Evolutionary conservation across 2,888 invertebrate genomes (phyloP).

Genomic region (Polydesmus complanatus): DNA sequence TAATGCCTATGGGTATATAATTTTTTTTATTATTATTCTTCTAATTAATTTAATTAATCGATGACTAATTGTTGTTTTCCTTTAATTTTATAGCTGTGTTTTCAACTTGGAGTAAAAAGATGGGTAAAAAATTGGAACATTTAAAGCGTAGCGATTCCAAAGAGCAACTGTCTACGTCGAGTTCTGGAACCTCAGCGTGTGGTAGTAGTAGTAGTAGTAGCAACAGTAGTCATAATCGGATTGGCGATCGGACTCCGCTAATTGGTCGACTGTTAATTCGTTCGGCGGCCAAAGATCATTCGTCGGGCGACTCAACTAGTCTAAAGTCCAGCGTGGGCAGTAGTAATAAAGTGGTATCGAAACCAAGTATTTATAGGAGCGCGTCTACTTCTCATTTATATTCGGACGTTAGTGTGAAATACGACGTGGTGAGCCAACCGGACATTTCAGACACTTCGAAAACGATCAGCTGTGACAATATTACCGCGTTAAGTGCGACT

Average conservation of each 20-base stretch:
- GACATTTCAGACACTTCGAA: constrained; percentile 36
- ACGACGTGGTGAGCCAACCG: background rate
- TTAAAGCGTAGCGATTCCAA: constrained; percentile 51
- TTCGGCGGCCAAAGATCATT: background rate
- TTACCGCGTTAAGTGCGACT: constrained; percentile 36
- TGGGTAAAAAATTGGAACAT: constrained; percentile 62
- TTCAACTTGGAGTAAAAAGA: constrained; percentile 60
- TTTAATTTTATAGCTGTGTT: constrained; percentile 44
- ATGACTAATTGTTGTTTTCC: too few species aligned
- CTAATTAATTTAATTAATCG: too few species aligned
- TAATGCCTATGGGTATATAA: background rate
- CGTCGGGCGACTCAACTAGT: background rate
- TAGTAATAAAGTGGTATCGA: background rate
- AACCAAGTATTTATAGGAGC: constrained; percentile 10
- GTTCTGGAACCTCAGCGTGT: too few species aligned
- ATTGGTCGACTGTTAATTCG: background rate
- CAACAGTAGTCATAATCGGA: background rate
- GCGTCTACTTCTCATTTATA: constrained; percentile 11
- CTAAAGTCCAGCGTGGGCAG: background rate
- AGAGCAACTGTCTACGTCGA: background rate
- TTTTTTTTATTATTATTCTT: too few species aligned
- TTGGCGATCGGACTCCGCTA: background rate
- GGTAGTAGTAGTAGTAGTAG: background rate
- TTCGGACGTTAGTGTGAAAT: background rate
- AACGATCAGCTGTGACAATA: constrained; percentile 57